Percentiles rank a stretch among this genome's conserved stretches.
phyloP scores from a whole-genome alignment of 2,797 vertebrate genomes.

The Parauchenoglanis punctatus region DNA sequence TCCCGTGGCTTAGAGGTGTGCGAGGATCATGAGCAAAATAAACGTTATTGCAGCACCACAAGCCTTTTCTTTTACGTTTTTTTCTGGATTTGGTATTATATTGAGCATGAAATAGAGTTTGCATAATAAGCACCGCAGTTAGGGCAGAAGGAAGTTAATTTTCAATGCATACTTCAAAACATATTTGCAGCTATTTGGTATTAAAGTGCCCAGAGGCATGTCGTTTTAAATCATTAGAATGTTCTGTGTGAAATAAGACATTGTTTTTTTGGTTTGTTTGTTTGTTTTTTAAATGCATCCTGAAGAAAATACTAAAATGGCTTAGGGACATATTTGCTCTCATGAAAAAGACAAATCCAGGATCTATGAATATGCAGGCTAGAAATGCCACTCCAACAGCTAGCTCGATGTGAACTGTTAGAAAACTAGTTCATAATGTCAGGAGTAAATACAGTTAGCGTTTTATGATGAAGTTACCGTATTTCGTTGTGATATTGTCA shows the following conservation, averaged over 20 bases:
- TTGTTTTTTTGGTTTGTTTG: not conserved
- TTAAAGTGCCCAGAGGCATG: not conserved
- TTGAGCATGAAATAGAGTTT: slow-evolving; percentile 48
- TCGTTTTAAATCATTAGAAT: not conserved
- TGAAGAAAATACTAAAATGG: not conserved
- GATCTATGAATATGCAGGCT: not conserved
- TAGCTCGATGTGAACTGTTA: not conserved
- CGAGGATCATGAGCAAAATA: slow-evolving; percentile 38
- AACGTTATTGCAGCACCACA: slow-evolving; percentile 37
- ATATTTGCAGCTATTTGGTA: not conserved
- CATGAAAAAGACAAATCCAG: not conserved
- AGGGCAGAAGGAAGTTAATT: slow-evolving; percentile 24
- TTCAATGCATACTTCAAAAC: not conserved
- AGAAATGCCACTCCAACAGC: not conserved
- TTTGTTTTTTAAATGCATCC: not conserved
- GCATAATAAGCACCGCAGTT: slow-evolving; percentile 36
- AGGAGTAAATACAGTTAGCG: not conserved
- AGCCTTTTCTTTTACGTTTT: slow-evolving; percentile 23
- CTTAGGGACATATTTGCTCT: not conserved
- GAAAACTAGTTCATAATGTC: not conserved
- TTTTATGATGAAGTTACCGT: not conserved
- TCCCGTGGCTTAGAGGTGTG: slow-evolving; percentile 57
- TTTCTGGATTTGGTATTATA: slow-evolving; percentile 44
- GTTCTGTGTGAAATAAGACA: not conserved
- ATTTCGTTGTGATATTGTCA: not conserved